These are phyloP conservation scores for Microctonus aethiopoides DNA, from an alignment of 2,888 invertebrate species.

Conservation along the genomic window DNA sequence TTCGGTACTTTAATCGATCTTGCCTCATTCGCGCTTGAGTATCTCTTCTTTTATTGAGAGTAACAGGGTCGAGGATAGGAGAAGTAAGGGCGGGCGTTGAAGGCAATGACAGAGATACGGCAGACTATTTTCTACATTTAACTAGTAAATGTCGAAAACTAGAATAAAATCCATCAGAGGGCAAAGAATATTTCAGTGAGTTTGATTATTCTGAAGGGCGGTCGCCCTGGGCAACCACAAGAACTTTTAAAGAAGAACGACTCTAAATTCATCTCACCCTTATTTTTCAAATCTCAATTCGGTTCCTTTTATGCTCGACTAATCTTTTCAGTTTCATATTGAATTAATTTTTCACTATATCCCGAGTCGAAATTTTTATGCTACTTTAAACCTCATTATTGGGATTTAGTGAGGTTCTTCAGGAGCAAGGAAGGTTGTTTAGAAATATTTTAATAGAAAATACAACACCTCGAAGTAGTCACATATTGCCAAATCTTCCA, in stretches of 20 bases:
- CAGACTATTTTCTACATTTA: neutral
- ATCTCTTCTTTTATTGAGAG: neutral
- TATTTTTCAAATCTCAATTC: neutral
- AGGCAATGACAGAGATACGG: neutral
- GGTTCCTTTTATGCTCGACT: neutral
- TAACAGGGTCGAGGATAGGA: no score
- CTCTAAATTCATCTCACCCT: neutral
- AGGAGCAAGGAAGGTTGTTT: no score
- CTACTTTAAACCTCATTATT: no score
- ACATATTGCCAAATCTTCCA: no score
- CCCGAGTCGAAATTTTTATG: no score
- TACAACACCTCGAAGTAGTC: no score
- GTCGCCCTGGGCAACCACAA: constrained; percentile 11
- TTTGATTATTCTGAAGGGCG: constrained; percentile 16
- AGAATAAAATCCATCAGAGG: constrained; percentile 3
- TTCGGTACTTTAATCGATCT: neutral
- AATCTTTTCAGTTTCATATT: no score
- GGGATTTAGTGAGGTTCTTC: no score
- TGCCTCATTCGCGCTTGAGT: neutral
- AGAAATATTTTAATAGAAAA: no score
- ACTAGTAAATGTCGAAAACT: constrained; percentile 6
- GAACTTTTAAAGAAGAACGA: neutral
- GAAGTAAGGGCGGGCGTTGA: no score
- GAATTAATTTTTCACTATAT: neutral
- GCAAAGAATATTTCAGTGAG: constrained; percentile 16